These are phyloP conservation scores for Acropternis orthonyx DNA, from an alignment of 2,797 vertebrate genomes.

Conservation along the genomic window DNA sequence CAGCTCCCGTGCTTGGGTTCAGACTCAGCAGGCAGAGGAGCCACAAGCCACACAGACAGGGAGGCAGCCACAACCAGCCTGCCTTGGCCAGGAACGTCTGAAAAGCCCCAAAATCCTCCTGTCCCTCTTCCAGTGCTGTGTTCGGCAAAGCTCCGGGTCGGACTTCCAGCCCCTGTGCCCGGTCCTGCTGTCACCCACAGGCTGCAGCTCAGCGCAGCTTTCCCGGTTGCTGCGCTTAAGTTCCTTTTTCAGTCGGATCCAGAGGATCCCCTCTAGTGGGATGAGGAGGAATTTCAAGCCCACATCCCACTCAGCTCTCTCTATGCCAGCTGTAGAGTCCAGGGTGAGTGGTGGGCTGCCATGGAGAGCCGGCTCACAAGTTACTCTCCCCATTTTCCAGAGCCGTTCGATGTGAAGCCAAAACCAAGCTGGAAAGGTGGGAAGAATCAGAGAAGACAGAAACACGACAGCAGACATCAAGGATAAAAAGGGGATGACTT, in stretches of 20 bases:
- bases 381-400: accelerated
- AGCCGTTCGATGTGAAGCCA: accelerated
- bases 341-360: neutral
- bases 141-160: neutral
- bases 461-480: accelerated
- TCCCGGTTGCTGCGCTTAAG: neutral
- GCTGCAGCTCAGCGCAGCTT: neutral
- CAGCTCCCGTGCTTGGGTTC: neutral
- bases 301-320: neutral
- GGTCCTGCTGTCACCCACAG: neutral
- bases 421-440: neutral
- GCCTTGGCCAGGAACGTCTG: accelerated
- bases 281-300: constrained; percentile 64
- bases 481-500: neutral
- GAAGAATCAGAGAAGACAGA: neutral
- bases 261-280: constrained; percentile 77
- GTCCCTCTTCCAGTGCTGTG: accelerated
- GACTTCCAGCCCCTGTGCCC: neutral
- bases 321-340: neutral
- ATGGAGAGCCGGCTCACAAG: accelerated
- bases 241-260: constrained; percentile 1
- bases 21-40: neutral
- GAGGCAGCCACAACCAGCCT: neutral
- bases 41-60: neutral
- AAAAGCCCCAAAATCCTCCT: neutral